Percentiles rank a stretch among this genome's conserved stretches.
Evolutionary conservation across 1,140 invertebrate genomes (phyloP).

Genomic region (Bombus waltoni): DNA sequence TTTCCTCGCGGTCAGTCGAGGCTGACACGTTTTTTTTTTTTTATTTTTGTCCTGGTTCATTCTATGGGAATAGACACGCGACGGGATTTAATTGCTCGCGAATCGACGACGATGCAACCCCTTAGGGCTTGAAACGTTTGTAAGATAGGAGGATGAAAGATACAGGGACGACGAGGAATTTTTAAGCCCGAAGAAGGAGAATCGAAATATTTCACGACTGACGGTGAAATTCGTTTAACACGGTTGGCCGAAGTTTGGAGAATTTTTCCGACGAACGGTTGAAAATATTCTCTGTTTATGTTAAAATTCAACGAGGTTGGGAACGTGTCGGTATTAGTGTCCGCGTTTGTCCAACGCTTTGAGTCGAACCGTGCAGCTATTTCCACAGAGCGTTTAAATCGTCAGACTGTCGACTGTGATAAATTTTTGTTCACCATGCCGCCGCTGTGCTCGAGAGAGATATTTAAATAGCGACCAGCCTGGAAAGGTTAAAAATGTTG

Average conservation of each 20-base stretch:
- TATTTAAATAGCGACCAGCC: slow-evolving; percentile 14
- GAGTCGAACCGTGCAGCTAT: background rate
- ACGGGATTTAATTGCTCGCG: background rate
- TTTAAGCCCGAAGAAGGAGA: background rate
- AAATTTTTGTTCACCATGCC: slow-evolving; percentile 5
- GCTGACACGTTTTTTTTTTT: background rate
- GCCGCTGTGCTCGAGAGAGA: background rate
- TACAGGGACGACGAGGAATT: no score
- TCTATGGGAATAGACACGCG: background rate
- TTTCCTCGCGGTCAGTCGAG: background rate
- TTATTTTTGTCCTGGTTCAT: no score
- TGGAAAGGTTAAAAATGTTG: slow-evolving; percentile 23
- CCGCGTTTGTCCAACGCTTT: slow-evolving; percentile 19
- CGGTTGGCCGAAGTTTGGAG: no score
- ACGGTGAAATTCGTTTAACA: background rate
- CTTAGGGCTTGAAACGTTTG: background rate
- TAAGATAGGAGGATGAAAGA: background rate
- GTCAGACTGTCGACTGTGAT: slow-evolving; percentile 6
- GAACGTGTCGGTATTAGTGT: slow-evolving; percentile 1
- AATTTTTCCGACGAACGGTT: background rate
- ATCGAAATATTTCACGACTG: background rate
- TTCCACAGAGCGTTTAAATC: slow-evolving; percentile 22
- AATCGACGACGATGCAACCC: background rate
- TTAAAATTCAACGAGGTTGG: slow-evolving; percentile 5
- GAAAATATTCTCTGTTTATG: slow-evolving; percentile 7